Conservation (phyloP, 1,140 invertebrate genomes). For the Apis laboriosa region DNA sequence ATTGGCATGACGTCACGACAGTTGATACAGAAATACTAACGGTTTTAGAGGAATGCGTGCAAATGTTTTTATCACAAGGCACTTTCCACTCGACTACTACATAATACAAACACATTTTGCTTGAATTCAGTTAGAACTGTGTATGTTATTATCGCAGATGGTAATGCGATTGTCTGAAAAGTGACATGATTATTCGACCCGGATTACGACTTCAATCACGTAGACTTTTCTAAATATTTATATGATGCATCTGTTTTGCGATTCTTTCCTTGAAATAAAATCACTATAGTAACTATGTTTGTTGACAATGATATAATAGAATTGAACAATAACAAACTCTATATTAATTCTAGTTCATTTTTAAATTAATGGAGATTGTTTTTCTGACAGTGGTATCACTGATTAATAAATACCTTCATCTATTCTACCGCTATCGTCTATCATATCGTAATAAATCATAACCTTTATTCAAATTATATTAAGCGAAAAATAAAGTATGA, state of each 20-base stretch:
- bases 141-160: conserved; percentile 27
- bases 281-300: not conserved
- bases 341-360: not conserved
- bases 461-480: not conserved
- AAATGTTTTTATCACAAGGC: not conserved
- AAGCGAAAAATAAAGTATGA: not conserved
- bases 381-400: not conserved
- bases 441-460: not conserved
- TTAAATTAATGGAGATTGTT: too few species aligned
- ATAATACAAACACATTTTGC: conserved; percentile 1
- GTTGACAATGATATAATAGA: not conserved
- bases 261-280: conserved; percentile 30
- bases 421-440: not conserved
- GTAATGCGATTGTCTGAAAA: conserved; percentile 27
- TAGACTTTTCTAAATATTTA: conserved; percentile 53
- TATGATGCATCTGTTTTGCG: conserved; percentile 16
- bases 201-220: conserved; percentile 41
- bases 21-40: not conserved
- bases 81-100: conserved; percentile 33
- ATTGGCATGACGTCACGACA: not conserved
- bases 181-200: conserved; percentile 21
- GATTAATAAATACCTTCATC: not conserved
- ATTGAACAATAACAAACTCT: not conserved
- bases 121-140: conserved; percentile 1
- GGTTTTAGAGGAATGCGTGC: not conserved